Conservation (phyloP, 2,113 vertebrate species). For the Falcunculus frontatus region DNA sequence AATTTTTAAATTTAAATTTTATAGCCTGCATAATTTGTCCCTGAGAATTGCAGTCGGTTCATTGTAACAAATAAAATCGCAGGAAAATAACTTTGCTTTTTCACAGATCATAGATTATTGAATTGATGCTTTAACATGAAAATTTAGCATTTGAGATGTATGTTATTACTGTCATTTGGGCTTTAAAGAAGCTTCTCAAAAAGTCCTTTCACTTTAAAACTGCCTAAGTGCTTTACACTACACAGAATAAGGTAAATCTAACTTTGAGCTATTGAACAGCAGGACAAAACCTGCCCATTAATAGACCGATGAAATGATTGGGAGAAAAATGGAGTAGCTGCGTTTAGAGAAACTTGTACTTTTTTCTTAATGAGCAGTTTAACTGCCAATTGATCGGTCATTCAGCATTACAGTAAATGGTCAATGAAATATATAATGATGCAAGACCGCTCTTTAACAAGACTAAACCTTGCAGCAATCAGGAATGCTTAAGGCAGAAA, state of each 20-base stretch:
- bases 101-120: conserved; percentile 14
- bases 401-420: conserved; percentile 20
- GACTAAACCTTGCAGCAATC: not conserved
- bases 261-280: conserved; percentile 8
- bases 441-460: not conserved
- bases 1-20: conserved; percentile 42
- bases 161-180: conserved; percentile 15
- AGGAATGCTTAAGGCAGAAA: not conserved
- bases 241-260: conserved; percentile 2
- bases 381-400: conserved; percentile 41
- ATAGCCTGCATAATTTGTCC: not conserved
- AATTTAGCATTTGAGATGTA: conserved; percentile 15
- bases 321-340: conserved; percentile 29
- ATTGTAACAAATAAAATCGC: conserved; percentile 45
- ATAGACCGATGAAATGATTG: not conserved
- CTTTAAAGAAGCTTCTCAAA: not conserved
- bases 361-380: conserved; percentile 52
- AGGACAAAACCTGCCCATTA: conserved; percentile 36
- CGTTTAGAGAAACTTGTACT: conserved; percentile 35
- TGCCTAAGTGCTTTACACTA: not conserved
- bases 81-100: conserved; percentile 26
- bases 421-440: conserved; percentile 35
- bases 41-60: not conserved
- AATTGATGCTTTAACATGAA: conserved; percentile 36
- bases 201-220: conserved; percentile 29